These are phyloP conservation scores for Agrypnus murinus DNA, from an alignment of 2,888 invertebrate genomes.

Conservation along the genomic window DNA sequence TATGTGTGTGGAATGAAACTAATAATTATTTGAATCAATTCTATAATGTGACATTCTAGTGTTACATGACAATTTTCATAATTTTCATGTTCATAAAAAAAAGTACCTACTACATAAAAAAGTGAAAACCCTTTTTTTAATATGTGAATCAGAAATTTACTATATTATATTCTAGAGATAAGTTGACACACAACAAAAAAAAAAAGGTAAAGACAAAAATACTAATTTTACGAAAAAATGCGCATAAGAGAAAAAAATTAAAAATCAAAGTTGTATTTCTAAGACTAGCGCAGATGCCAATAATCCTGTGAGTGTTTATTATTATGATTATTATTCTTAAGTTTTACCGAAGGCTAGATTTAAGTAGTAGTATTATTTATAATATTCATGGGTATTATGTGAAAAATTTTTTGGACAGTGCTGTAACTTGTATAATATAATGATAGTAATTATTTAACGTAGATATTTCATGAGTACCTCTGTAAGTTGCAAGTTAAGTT, in stretches of 20 bases:
- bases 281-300: constrained; percentile 31
- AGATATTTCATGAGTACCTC: constrained; percentile 52
- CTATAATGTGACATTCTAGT: constrained; percentile 9
- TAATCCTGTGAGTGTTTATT: constrained; percentile 26
- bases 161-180: constrained; percentile 22
- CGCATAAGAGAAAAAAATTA: background rate
- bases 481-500: constrained; percentile 60
- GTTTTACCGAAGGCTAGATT: constrained; percentile 24
- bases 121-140: constrained; percentile 2
- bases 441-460: constrained; percentile 51
- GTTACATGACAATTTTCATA: constrained; percentile 3
- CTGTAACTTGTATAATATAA: constrained; percentile 51
- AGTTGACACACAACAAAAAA: background rate
- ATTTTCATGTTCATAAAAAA: constrained; percentile 18
- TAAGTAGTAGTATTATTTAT: constrained; percentile 32
- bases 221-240: background rate
- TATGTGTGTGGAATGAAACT: background rate
- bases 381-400: constrained; percentile 44
- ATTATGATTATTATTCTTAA: too few relatives aligned
- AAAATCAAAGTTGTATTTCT: constrained; percentile 26
- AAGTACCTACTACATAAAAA: too few relatives aligned
- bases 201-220: too few relatives aligned
- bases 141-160: constrained; percentile 21
- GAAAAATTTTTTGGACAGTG: constrained; percentile 37
- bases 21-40: too few relatives aligned